A percentile compares a stretch with the other conserved stretches of the same genome.
These are phyloP conservation scores for Drosophila eugracilis DNA, from an alignment of 1,140 invertebrate genomes.

Conservation along the genomic window DNA sequence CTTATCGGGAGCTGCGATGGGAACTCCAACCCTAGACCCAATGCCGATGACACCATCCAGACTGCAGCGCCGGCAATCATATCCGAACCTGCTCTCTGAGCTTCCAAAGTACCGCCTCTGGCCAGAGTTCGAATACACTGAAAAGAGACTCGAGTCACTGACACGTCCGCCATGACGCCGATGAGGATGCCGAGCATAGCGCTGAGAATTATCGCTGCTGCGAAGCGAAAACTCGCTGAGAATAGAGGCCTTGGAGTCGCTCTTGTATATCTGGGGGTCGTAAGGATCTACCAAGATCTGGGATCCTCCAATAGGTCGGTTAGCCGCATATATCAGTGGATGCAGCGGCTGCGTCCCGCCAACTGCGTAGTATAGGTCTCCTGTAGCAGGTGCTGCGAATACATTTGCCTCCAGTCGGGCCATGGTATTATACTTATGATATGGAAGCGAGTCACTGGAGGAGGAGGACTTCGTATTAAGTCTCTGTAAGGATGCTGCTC, in stretches of 20 bases:
- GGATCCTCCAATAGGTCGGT: constrained; percentile 75
- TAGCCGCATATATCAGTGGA: constrained; percentile 75
- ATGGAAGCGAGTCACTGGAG: constrained; percentile 80
- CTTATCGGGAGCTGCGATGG: constrained; percentile 43
- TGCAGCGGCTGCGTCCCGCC: constrained; percentile 52
- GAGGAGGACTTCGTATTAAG: constrained; percentile 83
- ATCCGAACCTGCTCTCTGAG: constrained; percentile 80
- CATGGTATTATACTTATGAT: constrained; percentile 80
- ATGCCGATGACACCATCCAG: constrained; percentile 67
- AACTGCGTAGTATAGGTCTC: constrained; percentile 69
- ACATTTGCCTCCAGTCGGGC: constrained; percentile 69
- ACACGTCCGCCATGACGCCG: constrained; percentile 49
- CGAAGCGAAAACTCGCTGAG: constrained; percentile 80
- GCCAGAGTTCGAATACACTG: constrained; percentile 53
- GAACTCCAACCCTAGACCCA: neutral
- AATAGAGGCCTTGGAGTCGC: constrained; percentile 80
- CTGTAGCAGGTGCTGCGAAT: constrained; percentile 44
- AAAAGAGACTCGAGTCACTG: constrained; percentile 75
- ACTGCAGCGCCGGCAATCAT: constrained; percentile 80
- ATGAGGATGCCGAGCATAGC: constrained; percentile 62
- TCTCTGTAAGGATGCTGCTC: constrained; percentile 54
- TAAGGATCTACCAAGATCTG: constrained; percentile 76
- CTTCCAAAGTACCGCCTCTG: constrained; percentile 80
- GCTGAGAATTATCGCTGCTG: constrained; percentile 81
- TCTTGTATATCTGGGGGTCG: constrained; percentile 82